Base-by-base conservation (phyloP, 2,888 invertebrate species). In the Blastobasis adustella region DNA sequence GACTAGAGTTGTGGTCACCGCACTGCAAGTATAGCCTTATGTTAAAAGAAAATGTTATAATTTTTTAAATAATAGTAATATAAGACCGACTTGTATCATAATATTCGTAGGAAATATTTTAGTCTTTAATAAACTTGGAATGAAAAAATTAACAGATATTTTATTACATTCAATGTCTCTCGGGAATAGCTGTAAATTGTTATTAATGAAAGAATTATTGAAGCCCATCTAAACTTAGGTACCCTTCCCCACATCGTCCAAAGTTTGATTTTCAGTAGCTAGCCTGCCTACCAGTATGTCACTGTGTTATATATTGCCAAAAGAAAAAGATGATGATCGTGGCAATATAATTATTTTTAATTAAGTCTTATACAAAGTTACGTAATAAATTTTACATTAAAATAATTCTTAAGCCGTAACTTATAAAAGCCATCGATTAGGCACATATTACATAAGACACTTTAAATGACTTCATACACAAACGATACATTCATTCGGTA, bases 51-150 rank as follows among this genome's bases (percentile, higher is more conserved):
- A 68, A 80, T 66, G 71, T 81, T 79, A 82, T 82, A 83, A 78
- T 79, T 82, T 80, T 78, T 56, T 23, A 52, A 54, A 69, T 73
- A 74, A 73, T 69, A 66, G 65, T 71, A 70, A 68, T 64, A 65
- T 84, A 83, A 83, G 83, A 79, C 42, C n/a, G 9, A n/a, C 77
- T 83, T 88, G 87, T 88, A 87, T 78, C 69, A 79, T 82, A 82
- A 76, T 78, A 78, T 68, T 70, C 55, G 68, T 77, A 80, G 72
- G 61, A 60, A 58, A 62, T 73, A 69, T 58, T 63, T 58, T 76
- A 63, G 62, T 60, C 53, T 58, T 55, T 65, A 66, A 62, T 70
- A 58, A 72, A 76, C 71, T 73, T 73, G 71, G 71, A 73, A 72
- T 49, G 52, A 67, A 66, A 75, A 76, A 76, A 72, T 69, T 63